Conservation (phyloP, 2,113 vertebrate species). For the Dolichotis patagonum region DNA sequence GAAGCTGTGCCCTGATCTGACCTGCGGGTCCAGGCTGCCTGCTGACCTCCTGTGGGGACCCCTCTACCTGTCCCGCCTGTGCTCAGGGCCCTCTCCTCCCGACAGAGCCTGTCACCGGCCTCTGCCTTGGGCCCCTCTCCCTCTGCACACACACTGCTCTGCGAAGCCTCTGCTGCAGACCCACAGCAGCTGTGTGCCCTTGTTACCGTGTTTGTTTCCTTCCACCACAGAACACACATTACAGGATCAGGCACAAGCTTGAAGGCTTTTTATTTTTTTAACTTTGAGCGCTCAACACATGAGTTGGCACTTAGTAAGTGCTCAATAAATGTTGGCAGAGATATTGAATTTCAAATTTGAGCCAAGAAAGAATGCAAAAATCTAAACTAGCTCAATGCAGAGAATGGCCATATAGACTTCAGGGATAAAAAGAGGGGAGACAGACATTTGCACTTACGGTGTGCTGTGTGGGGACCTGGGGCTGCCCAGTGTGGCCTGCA, state of each 20-base stretch:
- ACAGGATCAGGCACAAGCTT: background rate
- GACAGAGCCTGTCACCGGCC: no score
- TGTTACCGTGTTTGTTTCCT: slow-evolving; percentile 19
- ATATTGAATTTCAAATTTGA: slow-evolving; percentile 12
- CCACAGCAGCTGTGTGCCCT: background rate
- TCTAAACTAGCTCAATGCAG: background rate
- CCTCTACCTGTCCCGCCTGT: background rate
- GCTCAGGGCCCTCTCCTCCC: background rate
- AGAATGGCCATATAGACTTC: background rate
- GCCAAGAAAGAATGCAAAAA: slow-evolving; percentile 23
- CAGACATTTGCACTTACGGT: background rate
- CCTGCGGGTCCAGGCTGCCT: background rate
- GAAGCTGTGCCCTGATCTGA: background rate
- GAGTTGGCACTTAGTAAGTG: slow-evolving; percentile 40
- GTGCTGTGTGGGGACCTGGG: accelerated
- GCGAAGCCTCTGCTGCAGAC: background rate
- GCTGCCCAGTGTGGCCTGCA: background rate
- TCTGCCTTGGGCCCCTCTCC: background rate
- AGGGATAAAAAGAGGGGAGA: background rate
- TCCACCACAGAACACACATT: background rate
- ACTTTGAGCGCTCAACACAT: background rate
- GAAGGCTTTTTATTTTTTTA: background rate
- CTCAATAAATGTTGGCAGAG: slow-evolving; percentile 59
- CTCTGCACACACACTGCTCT: background rate
- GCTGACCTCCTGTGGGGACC: no score